Evolutionary conservation across 2,797 vertebrate species (phyloP), one percentile per base, ranked within the genome.

Genomic region (Tragelaphus oryx): DNA sequence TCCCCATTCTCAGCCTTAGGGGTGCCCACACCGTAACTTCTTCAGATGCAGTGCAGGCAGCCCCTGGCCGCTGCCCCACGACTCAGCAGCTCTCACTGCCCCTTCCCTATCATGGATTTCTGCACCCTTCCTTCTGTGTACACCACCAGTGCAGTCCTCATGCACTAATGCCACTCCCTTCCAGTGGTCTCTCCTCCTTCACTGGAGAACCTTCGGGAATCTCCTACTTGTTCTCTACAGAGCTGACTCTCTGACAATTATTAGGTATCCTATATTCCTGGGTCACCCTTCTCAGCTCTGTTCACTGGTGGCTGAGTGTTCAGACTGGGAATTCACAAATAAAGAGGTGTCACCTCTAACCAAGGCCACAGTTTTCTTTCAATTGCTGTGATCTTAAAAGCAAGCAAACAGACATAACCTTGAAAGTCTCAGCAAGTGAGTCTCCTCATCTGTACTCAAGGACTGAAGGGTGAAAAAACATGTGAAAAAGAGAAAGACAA

Each of bases 121-220:
- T 37, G 65, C 71, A 8, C 22, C 4, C 41, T 16, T 30, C 33
- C 37, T 54, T 17, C 48, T 46, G 22, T 54, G 30, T 46, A 46
- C 50, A 7, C 22, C 33, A 44, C 41, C 37, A 20, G 4, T 7
- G 6, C 68, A 46, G n/a, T 44, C 60, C 46, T 18, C 3, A 12
- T 0, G 11, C 2, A 3, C 82, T 30, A 22, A 44, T 2, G 3
- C 48, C 48, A 50, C 3, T 1, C 24, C n/a, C 26, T 30, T 28
- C 12, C 14, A 7, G 2, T 8, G n/a, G 8, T 37, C n/a, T 52
- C 65, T 85, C 68, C n/a, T 76, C 41, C 41, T 37, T 37, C 65
- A 37, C 16, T 5, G 30, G 30, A 65, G 1, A 89, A 13, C 30
- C 28, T 11, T 24, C 30, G 62, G 41, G 46, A 82, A 54, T 28